These are phyloP conservation scores for Formica aserva DNA, from an alignment of 2,888 invertebrate species.

Conservation along the genomic window DNA sequence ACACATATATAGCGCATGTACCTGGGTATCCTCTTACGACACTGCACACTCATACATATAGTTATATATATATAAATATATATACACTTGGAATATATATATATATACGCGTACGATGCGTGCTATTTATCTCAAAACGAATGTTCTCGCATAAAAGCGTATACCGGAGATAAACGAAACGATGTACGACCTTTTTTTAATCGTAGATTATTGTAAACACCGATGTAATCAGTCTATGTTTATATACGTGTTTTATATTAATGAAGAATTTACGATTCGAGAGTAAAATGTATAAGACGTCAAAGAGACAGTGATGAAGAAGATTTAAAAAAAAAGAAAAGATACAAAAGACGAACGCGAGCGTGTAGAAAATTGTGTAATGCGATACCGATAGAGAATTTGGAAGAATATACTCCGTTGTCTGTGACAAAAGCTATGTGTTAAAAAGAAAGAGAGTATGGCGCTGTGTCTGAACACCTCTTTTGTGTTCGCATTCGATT, in stretches of 20 bases:
- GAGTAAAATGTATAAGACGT: slow-evolving; percentile 58
- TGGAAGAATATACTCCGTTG: slow-evolving; percentile 70
- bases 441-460: neutral
- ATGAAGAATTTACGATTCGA: slow-evolving; percentile 70
- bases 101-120: slow-evolving; percentile 48
- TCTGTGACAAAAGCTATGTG: slow-evolving; percentile 51
- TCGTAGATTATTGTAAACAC: slow-evolving; percentile 81
- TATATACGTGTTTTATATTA: slow-evolving; percentile 86
- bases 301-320: slow-evolving; percentile 34
- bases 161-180: slow-evolving; percentile 62
- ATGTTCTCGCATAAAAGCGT: slow-evolving; percentile 61
- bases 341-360: slow-evolving; percentile 36
- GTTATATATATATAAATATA: slow-evolving; percentile 47
- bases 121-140: slow-evolving; percentile 58
- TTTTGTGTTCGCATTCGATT: neutral
- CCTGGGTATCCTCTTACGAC: slow-evolving; percentile 58
- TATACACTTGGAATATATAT: slow-evolving; percentile 48
- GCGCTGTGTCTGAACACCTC: neutral
- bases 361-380: slow-evolving; percentile 63
- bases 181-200: slow-evolving; percentile 76
- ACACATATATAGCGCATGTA: slow-evolving; percentile 59
- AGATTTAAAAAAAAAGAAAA: neutral
- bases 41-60: slow-evolving; percentile 59
- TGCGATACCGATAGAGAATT: slow-evolving; percentile 64
- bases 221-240: slow-evolving; percentile 85